Conservation (phyloP, 2,797 vertebrate species). For the Acanthis flammea region DNA sequence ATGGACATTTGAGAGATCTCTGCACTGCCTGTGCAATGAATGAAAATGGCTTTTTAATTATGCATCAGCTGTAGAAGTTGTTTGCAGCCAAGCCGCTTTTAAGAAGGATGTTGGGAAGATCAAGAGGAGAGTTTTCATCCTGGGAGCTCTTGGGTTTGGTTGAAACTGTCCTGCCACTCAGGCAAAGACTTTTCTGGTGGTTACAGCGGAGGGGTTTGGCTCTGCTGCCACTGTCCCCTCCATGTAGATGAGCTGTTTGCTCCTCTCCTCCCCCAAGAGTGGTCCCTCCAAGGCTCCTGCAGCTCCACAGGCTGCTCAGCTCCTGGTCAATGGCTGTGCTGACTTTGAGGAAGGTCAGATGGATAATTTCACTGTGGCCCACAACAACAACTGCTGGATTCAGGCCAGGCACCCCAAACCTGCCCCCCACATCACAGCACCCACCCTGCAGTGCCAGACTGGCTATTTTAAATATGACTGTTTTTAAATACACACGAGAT, state of each 20-base stretch:
- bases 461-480: accelerated
- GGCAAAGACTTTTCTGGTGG: neutral
- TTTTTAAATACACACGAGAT: neutral
- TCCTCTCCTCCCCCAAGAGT: neutral
- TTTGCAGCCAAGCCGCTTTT: neutral
- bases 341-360: neutral
- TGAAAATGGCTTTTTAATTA: constrained; percentile 48
- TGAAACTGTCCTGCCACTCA: neutral
- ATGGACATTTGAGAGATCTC: constrained; percentile 9
- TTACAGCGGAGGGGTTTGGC: neutral
- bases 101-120: neutral
- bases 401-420: neutral
- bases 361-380: neutral
- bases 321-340: accelerated
- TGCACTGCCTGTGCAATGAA: neutral
- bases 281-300: neutral
- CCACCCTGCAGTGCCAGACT: neutral
- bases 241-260: accelerated
- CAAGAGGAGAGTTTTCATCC: accelerated
- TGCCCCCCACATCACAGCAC: accelerated
- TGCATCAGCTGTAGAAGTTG: neutral
- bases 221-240: neutral
- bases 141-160: neutral
- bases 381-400: neutral
- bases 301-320: neutral